phyloP scores from a whole-genome alignment of 2,797 vertebrate genomes.

The Tokudaia muenninki region DNA sequence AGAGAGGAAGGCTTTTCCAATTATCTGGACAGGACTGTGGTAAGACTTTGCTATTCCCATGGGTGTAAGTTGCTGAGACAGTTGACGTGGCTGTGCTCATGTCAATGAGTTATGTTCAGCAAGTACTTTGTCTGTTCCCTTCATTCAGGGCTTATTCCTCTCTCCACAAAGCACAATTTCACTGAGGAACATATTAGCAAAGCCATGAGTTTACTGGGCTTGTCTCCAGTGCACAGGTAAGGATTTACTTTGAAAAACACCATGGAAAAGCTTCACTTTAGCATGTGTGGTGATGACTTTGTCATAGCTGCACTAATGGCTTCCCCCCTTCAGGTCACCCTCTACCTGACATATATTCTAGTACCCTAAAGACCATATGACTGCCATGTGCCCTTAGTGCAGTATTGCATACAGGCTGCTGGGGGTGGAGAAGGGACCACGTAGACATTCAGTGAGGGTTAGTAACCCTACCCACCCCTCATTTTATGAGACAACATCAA shows the following conservation, averaged over 20 bases:
- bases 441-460: background rate
- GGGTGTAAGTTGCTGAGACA: background rate
- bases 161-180: background rate
- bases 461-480: background rate
- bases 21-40: background rate
- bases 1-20: background rate
- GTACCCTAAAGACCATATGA: background rate
- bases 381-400: background rate
- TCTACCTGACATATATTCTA: too few species aligned
- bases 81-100: background rate
- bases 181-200: too few species aligned
- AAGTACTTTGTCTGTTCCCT: too few species aligned
- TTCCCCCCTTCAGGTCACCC: background rate
- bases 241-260: background rate
- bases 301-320: rapidly evolving
- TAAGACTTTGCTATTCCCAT: too few species aligned
- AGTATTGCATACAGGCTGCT: background rate
- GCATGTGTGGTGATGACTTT: background rate
- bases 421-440: background rate
- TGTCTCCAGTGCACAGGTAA: background rate
- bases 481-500: background rate
- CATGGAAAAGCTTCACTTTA: background rate
- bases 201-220: background rate
- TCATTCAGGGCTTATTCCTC: background rate
- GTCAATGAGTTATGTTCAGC: background rate